phyloP scores from a whole-genome alignment of 2,888 invertebrate species.

The Scelioninae gen. 1 region DNA sequence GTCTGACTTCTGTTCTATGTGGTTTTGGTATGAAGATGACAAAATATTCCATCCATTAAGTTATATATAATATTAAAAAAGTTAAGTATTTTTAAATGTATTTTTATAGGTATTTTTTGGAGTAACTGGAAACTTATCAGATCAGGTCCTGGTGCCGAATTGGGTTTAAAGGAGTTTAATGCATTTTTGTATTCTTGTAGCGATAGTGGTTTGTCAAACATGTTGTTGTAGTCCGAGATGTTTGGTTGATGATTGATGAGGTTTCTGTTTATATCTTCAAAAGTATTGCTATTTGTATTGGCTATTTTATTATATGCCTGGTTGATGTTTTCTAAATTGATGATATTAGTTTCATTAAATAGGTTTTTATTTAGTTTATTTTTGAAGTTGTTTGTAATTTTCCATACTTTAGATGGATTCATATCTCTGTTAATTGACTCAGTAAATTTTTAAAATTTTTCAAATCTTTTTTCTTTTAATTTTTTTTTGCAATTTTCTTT shows the following conservation, averaged over 20 bases:
- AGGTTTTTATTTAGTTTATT: neutral
- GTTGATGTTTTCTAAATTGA: too few species aligned
- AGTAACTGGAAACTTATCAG: neutral
- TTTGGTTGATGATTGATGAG: neutral
- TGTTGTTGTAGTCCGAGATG: neutral
- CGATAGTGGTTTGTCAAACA: neutral
- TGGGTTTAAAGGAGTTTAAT: conserved; percentile 4
- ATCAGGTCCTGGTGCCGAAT: conserved; percentile 17
- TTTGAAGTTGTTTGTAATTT: neutral
- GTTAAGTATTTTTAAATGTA: neutral
- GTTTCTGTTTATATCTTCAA: neutral
- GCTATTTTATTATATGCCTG: too few species aligned
- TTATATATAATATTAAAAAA: neutral
- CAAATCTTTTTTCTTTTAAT: neutral
- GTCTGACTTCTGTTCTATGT: neutral
- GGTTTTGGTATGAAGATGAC: neutral
- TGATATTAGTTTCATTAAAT: too few species aligned
- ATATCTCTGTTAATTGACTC: too few species aligned
- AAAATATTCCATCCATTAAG: neutral
- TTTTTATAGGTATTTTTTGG: neutral
- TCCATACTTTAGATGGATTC: neutral
- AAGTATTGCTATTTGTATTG: neutral
- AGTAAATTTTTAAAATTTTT: too few species aligned
- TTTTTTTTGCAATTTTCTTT: neutral
- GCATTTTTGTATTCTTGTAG: conserved; percentile 12